Percentiles rank a stretch among this genome's conserved stretches.
phyloP scores from a whole-genome alignment of 1,140 invertebrate species.

The Eufriesea mexicana region DNA sequence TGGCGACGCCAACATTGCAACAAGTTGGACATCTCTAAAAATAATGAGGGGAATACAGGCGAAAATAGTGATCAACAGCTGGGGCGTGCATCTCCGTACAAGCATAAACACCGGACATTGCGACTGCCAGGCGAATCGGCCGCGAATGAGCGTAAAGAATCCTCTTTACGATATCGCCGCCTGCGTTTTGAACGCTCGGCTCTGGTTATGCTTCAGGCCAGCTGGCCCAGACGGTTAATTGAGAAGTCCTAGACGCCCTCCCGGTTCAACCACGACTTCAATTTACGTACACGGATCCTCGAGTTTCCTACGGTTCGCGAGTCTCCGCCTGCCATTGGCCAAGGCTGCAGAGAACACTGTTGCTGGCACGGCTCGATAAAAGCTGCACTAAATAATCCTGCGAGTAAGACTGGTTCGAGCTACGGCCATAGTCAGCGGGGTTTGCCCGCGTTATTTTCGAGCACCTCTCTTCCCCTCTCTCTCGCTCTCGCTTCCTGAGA shows the following conservation, averaged over 20 bases:
- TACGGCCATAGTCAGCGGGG: neutral
- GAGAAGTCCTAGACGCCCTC: conserved; percentile 56
- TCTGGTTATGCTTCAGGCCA: conserved; percentile 54
- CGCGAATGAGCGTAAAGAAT: conserved; percentile 73
- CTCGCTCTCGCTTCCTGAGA: neutral
- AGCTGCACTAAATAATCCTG: conserved; percentile 53
- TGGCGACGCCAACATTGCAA: conserved; percentile 34
- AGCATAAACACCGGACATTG: conserved; percentile 64
- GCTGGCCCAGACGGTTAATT: conserved; percentile 67
- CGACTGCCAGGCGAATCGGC: conserved; percentile 57
- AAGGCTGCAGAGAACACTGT: neutral
- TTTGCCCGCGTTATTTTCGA: conserved; percentile 19
- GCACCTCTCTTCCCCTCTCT: no score
- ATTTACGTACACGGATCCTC: conserved; percentile 47
- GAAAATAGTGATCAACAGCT: conserved; percentile 49
- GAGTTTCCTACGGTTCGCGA: neutral
- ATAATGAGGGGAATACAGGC: conserved; percentile 44
- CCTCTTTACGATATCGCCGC: conserved; percentile 70
- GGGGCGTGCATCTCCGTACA: conserved; percentile 48
- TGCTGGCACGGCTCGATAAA: conserved; percentile 18
- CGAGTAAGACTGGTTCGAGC: neutral
- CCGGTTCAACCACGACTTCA: conserved; percentile 37
- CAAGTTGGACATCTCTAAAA: conserved; percentile 53
- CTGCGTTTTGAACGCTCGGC: conserved; percentile 40
- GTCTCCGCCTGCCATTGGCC: conserved; percentile 21